These are phyloP conservation scores for Gymnorhina tibicen DNA, from an alignment of 2,113 vertebrate genomes.

Conservation along the genomic window DNA sequence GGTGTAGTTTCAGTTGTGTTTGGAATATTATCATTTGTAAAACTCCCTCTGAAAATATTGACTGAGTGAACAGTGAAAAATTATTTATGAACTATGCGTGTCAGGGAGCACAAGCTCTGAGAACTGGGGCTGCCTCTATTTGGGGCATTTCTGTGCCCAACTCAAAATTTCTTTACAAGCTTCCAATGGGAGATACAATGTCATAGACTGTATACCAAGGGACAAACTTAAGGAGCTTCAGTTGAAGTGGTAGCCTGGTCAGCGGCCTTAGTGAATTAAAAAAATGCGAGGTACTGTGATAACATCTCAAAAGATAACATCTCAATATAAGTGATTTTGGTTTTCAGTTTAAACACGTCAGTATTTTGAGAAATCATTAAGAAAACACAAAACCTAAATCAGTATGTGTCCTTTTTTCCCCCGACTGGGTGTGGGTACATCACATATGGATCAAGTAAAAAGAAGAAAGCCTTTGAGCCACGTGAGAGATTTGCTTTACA, in stretches of 20 bases:
- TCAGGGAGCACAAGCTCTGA: neutral
- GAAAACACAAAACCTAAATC: neutral
- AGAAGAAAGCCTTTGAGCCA: neutral
- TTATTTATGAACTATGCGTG: neutral
- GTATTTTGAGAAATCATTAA: neutral
- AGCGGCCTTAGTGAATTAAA: neutral
- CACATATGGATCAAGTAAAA: neutral
- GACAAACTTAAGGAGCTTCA: neutral
- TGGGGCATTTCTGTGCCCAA: neutral
- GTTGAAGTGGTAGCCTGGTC: neutral
- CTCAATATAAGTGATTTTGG: neutral
- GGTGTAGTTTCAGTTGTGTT: neutral
- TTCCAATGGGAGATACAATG: neutral
- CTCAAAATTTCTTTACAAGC: neutral
- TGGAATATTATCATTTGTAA: neutral
- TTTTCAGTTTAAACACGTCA: neutral
- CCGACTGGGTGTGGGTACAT: too few species aligned
- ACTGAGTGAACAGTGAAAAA: neutral
- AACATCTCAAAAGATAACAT: neutral
- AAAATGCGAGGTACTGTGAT: neutral
- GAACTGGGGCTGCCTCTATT: neutral
- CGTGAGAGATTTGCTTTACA: fast-evolving
- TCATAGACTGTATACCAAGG: neutral
- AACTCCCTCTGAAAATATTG: neutral
- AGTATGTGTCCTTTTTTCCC: neutral